Evolutionary conservation across 2,888 invertebrate genomes (phyloP), one percentile per base, ranked within the genome.

Genomic region (Eilema caniola): DNA sequence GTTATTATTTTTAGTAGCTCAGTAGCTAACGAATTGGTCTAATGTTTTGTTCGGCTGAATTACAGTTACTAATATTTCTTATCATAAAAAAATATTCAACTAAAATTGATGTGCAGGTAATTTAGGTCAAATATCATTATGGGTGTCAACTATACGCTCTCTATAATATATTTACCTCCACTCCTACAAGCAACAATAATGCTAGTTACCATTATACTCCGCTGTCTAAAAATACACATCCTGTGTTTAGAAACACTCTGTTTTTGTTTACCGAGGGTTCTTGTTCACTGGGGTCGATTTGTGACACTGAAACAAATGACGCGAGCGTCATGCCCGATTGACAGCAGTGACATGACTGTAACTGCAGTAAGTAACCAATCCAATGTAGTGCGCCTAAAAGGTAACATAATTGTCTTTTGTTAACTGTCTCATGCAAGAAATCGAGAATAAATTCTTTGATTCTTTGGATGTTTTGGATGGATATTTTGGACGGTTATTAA

Each of bases 241-340:
- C 72, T 81, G 86, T 90, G 86, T 92, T 93, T 91, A 81, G 86
- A 88, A 91, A 88, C 92, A 91, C 92, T 90, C 90, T 91, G 89
- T 89, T 88, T 81, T 83, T 90, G 87, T 92, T 91, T 90, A 85
- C 77, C 74, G 85, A 89, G 89, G 90, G 90, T 85, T 77, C 73
- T 82, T 72, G 80, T 82, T 85, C 75, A 62, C 59, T 56, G 85
- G 87, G 88, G 83, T 83, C 87, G 89, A 89, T 90, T 89, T 89
- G 92, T 88, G 89, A 88, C 90, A 87, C 89, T 88, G 84, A 87
- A 92, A 92, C 89, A 92, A 93, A 93, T 92, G 93, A 90, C 86
- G 88, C 88, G 87, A 83, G 81, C 84, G 79, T 80, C 78, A 84
- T 83, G 88, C 86, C 79, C 90, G 87, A 92, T 91, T 91, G 90